phyloP scores from a whole-genome alignment of 1,140 invertebrate species.

The Apocrypta bakeri region DNA sequence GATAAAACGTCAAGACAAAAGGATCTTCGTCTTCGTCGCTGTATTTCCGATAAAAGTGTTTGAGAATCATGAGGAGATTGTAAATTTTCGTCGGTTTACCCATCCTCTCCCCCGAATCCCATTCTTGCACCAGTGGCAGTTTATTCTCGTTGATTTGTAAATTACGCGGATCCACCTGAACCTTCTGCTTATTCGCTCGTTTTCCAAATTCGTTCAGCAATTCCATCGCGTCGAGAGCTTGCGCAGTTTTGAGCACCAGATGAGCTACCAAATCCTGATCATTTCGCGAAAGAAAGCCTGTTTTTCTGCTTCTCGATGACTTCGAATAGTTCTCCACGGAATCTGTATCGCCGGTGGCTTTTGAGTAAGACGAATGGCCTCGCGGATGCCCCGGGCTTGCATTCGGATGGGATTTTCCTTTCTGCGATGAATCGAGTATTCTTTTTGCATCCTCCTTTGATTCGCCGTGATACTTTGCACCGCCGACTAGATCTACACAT shows the following conservation, averaged over 20 bases:
- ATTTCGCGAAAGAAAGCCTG: neutral
- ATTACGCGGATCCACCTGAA: neutral
- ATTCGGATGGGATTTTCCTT: conserved; percentile 6
- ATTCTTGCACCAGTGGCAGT: neutral
- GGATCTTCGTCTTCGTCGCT: conserved; percentile 5
- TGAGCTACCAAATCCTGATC: conserved; percentile 23
- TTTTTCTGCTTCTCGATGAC: neutral
- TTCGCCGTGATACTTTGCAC: neutral
- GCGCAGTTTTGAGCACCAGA: neutral
- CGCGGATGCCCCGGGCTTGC: neutral
- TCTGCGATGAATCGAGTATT: conserved; percentile 19
- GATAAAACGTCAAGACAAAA: conserved; percentile 24
- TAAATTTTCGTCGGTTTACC: neutral
- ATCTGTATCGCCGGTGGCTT: neutral
- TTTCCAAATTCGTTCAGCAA: neutral
- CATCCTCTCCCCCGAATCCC: neutral
- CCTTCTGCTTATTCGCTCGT: neutral
- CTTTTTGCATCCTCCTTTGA: conserved; percentile 7
- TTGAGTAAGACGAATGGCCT: conserved; percentile 7
- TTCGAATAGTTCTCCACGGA: conserved; percentile 21
- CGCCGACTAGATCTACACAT: neutral
- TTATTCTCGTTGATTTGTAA: neutral
- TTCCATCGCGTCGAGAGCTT: neutral
- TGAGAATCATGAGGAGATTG: neutral
- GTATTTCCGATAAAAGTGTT: conserved; percentile 10